Evolutionary conservation across 92 coral and sea anemone genomes (phyloP), one percentile per base, ranked within the genome.

Genomic region (Hydrozoanthus gracilis): DNA sequence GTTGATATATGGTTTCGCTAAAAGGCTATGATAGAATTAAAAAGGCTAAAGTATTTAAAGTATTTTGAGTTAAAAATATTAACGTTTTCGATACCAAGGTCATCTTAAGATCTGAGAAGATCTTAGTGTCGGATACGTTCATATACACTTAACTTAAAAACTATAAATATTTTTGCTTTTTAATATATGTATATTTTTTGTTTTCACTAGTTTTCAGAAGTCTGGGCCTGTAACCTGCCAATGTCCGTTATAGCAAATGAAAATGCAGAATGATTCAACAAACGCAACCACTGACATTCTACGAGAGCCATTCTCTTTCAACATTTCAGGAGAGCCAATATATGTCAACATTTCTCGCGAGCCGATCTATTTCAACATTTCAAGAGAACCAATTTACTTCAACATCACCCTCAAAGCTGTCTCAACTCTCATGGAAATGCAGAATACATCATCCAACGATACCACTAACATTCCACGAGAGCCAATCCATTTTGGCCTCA

Each of bases 351-450:
- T 2, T 27, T 27, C 39, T 0, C 39, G 39, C 39, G 0, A 27
- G 39, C 2, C 39, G 39, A 27, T 27, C 39, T 27, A 27, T 2
- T 27, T 27, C 39, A 16, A 64, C 44, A 79, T 65, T 2, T 3
- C 49, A 3, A 27, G 44, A 10, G 86, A 47, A 64, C 73, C 85
- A 48, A 83, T 71, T 15, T 39, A 82, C 11, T 94, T 92, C 60
- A 87, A 72, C 78, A 67, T 86, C 87, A 76, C 93, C 5, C 61
- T 94, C 10, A 90, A 87, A 73, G 75, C 86, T 3, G 82, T 94
- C 8, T 92, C 95, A 51, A 94, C 95, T 2, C 58, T 87, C 20
- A 62, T 7, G 13, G 27, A 62, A 62, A 17, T 66, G 44, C 65
- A 54, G 66, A 54, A 76, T 76, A 65, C 18, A 51, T 27, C 84